Evolutionary conservation across 2,797 vertebrate genomes (phyloP).

Genomic region (Spheniscus humboldti): DNA sequence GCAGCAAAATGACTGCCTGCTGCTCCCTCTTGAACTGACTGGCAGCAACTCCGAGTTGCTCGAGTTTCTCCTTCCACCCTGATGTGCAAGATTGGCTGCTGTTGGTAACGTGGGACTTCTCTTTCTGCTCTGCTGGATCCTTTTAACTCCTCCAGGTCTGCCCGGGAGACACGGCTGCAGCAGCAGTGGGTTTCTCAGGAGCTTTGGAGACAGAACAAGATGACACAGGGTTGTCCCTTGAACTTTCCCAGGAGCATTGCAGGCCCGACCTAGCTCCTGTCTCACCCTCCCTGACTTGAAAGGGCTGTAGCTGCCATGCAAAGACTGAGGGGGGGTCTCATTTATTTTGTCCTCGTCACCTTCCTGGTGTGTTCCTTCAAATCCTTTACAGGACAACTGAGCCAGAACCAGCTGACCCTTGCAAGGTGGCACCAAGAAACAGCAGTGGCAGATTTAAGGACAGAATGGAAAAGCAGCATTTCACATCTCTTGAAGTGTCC

Average conservation of each 20-base stretch:
- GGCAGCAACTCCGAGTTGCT: background rate
- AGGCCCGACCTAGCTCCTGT: background rate
- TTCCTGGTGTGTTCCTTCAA: background rate
- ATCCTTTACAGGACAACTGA: background rate
- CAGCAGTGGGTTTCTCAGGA: background rate
- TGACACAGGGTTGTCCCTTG: background rate
- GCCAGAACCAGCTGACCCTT: background rate
- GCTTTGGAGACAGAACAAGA: background rate
- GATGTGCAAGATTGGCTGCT: background rate
- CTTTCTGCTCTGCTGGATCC: background rate
- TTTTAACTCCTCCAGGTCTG: background rate
- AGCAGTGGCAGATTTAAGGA: background rate
- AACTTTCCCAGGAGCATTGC: background rate
- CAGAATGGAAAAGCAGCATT: background rate
- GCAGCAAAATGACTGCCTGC: slow-evolving; percentile 6
- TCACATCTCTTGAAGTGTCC: background rate
- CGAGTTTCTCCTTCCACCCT: background rate
- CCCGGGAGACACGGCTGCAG: background rate
- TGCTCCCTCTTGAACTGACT: slow-evolving; percentile 8
- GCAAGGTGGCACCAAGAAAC: background rate
- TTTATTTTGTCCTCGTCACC: background rate
- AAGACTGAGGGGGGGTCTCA: background rate
- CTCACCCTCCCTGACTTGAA: background rate
- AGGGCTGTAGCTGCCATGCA: background rate
- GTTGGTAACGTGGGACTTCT: background rate